Evolutionary conservation across 2,113 vertebrate species (phyloP), one percentile per base, ranked within the genome.

Genomic region (Oncorhynchus masou): DNA sequence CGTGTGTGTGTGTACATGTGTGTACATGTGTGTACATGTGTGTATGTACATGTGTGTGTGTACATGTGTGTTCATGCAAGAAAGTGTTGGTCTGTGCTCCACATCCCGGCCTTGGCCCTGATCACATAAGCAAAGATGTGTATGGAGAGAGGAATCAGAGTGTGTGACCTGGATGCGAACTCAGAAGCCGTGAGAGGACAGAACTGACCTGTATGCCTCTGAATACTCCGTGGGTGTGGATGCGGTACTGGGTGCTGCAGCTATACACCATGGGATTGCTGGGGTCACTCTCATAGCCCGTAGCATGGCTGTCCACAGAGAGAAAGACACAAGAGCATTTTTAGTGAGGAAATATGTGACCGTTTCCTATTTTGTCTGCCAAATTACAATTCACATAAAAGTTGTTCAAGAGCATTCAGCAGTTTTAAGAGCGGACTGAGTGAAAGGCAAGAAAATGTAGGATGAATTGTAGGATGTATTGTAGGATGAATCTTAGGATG

Each of bases 211-310:
- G 98, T 68, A 99, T 90, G 74, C 97, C 98, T 84, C 98, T 94
- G 89, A 98, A 98, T 88, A 99, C 95, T 3, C 98, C 97, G 0
- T 99, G 98, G 45, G 98, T 99, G 89, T 98, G 98, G 92, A 99
- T 98, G 88, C 96, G 95, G 92, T 99, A 99, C 71, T 99, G 97
- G 13, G 96, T 96, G 68, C 97, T 97, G 77, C 96, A 99, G 92
- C 96, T 97, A 92, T 97, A 97, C 49, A 99, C 87, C 94, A 99
- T 96, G 45, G 97, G 97, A 0, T 94, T 83, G 0, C 78, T 94
- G 85, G 98, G 97, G 90, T 99, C 98, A 0, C 93, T 98, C 87
- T 99, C 98, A 29, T 98, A 99, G 39, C 96, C 95, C 0, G 94
- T 72, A 49, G 95, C 81, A 0, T 98, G 97, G 86, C 97, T 99